phyloP scores from a whole-genome alignment of 2,888 invertebrate species.

The Mallateleia sp. region DNA sequence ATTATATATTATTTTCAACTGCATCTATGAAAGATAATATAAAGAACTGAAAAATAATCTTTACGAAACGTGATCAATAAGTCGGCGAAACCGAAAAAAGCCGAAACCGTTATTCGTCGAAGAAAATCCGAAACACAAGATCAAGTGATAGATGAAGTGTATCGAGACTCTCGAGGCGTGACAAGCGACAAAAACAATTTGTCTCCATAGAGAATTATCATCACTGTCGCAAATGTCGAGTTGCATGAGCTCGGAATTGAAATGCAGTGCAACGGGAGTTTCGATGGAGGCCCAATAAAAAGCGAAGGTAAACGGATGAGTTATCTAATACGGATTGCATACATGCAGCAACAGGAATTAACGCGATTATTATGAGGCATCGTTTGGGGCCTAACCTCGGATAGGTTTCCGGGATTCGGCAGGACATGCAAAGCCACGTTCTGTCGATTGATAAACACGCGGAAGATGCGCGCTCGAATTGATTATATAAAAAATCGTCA shows the following conservation, averaged over 20 bases:
- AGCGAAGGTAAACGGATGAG: conserved; percentile 85
- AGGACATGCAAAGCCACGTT: conserved; percentile 58
- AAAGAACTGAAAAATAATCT: neutral
- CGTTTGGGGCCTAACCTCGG: conserved; percentile 68
- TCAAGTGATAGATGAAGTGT: conserved; percentile 57
- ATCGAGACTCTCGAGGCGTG: conserved; percentile 64
- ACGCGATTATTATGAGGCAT: conserved; percentile 71
- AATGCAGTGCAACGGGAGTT: conserved; percentile 74
- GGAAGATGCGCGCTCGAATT: conserved; percentile 49
- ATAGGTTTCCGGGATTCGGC: conserved; percentile 75
- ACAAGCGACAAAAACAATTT: conserved; percentile 54
- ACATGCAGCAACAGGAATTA: conserved; percentile 72
- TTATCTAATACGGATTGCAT: conserved; percentile 84
- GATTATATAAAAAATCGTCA: conserved; percentile 60
- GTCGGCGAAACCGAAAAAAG: neutral
- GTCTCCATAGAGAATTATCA: conserved; percentile 29
- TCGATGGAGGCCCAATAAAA: conserved; percentile 80
- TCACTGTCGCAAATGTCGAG: conserved; percentile 59
- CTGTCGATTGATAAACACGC: conserved; percentile 36
- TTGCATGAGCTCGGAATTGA: conserved; percentile 69
- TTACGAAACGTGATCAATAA: conserved; percentile 13
- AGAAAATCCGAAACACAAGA: conserved; percentile 30
- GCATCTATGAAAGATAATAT: neutral
- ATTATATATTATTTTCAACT: too few relatives aligned
- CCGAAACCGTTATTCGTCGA: conserved; percentile 30